phyloP scores from a whole-genome alignment of 2,797 vertebrate species.

The Sarcophilus harrisii region DNA sequence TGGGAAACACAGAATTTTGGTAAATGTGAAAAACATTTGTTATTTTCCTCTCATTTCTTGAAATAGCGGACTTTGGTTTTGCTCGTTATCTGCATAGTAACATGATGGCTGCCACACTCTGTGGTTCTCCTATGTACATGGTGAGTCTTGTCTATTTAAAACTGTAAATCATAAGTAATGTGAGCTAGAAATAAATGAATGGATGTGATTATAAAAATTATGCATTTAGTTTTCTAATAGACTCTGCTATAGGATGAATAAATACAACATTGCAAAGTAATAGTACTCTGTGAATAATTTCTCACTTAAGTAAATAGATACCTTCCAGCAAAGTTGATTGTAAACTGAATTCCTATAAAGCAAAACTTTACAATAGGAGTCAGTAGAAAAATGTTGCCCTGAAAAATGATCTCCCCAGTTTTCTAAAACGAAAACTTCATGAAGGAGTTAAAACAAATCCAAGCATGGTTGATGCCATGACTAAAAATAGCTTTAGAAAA shows the following conservation, averaged over 20 bases:
- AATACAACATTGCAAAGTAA: neutral
- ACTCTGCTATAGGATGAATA: neutral
- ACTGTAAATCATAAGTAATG: neutral
- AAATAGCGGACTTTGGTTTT: constrained; percentile 97
- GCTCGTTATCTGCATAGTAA: constrained; percentile 98
- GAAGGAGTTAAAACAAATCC: neutral
- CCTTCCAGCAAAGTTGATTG: neutral
- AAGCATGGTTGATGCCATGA: neutral
- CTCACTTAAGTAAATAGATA: neutral
- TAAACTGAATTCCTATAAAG: neutral
- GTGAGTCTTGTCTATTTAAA: constrained; percentile 84
- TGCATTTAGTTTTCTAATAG: neutral
- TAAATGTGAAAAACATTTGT: constrained; percentile 55
- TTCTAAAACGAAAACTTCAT: neutral
- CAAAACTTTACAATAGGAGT: neutral
- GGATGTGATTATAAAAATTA: constrained; percentile 15
- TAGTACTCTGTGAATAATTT: neutral
- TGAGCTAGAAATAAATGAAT: neutral
- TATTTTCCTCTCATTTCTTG: constrained; percentile 73
- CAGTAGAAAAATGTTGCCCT: neutral
- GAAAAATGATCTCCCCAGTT: neutral
- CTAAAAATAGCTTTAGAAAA: neutral
- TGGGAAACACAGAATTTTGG: constrained; percentile 1
- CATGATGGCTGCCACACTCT: constrained; percentile 99
- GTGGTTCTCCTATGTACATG: constrained; percentile 99